Conservation (phyloP, 1,140 invertebrate genomes). For the Cydia pomonella region DNA sequence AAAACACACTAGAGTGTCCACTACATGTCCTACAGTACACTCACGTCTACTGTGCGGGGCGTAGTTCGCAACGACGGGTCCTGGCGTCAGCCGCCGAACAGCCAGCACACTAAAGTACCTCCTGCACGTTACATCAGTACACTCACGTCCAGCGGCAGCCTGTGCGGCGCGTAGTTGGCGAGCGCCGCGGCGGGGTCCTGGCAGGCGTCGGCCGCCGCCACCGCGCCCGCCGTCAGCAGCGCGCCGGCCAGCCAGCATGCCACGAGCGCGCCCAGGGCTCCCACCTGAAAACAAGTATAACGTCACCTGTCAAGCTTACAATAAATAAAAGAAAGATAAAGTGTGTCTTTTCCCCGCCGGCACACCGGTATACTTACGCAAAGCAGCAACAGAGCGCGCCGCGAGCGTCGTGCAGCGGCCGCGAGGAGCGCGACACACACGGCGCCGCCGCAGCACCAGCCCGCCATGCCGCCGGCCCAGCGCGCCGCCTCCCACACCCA, state of each 20-base stretch:
- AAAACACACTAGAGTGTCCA: no score
- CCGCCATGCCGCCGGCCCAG: conserved; percentile 72
- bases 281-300: conserved; percentile 83
- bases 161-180: conserved; percentile 88
- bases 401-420: conserved; percentile 62
- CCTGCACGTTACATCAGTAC: no score
- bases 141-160: conserved; percentile 82
- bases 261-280: conserved; percentile 94
- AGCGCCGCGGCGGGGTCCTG: conserved; percentile 90
- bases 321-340: no score
- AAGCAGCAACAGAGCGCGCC: conserved; percentile 66
- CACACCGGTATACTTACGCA: no score
- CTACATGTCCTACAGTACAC: no score
- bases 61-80: no score
- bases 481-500: conserved; percentile 72
- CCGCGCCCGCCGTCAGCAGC: conserved; percentile 89
- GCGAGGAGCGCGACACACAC: conserved; percentile 69
- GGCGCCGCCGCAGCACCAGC: conserved; percentile 71
- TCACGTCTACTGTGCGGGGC: no score
- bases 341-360: no score
- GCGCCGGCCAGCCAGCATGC: conserved; percentile 94
- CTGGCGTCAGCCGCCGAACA: no score
- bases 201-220: conserved; percentile 89
- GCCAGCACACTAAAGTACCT: no score
- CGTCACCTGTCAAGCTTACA: no score